A percentile compares a stretch with the other conserved stretches of the same genome.
Conservation (phyloP, 30 jellyfish, hydroid and myxozoan species). For the Turritopsis dohrnii region DNA sequence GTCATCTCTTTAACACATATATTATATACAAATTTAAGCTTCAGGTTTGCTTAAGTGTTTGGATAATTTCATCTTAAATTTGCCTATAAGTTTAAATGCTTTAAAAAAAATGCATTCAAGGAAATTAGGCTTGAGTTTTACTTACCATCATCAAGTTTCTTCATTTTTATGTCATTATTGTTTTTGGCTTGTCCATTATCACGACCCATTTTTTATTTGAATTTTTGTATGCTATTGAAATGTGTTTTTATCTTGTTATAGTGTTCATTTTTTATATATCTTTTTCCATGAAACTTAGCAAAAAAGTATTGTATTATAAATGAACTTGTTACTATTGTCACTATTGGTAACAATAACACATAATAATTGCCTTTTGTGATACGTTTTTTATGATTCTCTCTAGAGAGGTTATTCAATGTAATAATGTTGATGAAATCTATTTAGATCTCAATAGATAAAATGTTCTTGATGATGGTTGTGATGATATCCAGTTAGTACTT, state of each 20-base stretch:
- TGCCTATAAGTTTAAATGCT: too few species aligned
- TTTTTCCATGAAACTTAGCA: background rate
- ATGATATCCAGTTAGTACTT: background rate
- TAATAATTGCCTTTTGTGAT: background rate
- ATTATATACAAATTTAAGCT: too few species aligned
- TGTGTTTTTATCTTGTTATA: background rate
- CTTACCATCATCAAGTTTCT: background rate
- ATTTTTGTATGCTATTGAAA: too few species aligned
- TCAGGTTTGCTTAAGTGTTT: too few species aligned
- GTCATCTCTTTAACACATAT: too few species aligned
- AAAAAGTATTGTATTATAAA: background rate
- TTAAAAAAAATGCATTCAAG: background rate
- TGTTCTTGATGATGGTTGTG: background rate
- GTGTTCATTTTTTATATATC: background rate
- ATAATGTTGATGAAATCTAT: too few species aligned
- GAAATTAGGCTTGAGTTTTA: background rate
- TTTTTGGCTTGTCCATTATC: background rate
- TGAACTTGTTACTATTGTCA: background rate
- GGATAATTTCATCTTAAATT: too few species aligned
- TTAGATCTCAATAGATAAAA: background rate
- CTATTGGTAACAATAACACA: background rate
- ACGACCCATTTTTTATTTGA: background rate
- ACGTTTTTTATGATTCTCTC: background rate
- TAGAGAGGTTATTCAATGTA: background rate
- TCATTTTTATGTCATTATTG: background rate